Evolutionary conservation across 64 coral and sea anemone species (phyloP).

Genomic region (Cladopsammia gracilis): DNA sequence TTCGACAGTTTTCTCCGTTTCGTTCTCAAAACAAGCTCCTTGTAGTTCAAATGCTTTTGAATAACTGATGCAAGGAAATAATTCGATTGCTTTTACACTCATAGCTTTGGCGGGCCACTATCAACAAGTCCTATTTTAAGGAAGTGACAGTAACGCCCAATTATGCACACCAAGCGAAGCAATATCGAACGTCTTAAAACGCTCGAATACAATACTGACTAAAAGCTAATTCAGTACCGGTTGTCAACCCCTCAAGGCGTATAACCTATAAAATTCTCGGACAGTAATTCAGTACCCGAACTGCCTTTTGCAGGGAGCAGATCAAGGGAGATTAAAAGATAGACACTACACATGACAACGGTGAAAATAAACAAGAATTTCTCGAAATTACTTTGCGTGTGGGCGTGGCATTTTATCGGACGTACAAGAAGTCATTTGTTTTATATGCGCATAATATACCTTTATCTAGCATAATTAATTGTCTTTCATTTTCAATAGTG

Average conservation of each 20-base stretch:
- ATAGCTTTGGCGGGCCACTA: neutral
- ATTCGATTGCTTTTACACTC: constrained; percentile 10
- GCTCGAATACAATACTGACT: neutral
- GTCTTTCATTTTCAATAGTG: neutral
- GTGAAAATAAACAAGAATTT: neutral
- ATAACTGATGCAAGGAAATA: neutral
- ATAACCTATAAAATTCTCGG: neutral
- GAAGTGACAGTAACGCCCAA: neutral
- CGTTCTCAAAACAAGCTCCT: constrained; percentile 6
- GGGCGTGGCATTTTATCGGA: neutral
- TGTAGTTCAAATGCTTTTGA: neutral
- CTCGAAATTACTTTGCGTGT: neutral
- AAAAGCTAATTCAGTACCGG: neutral
- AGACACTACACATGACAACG: no score
- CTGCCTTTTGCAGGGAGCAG: no score
- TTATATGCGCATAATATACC: neutral
- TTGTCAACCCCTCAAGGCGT: neutral
- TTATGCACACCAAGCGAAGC: neutral
- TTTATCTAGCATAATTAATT: neutral
- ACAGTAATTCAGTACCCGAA: neutral
- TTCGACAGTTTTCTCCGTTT: neutral
- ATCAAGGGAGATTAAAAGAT: neutral
- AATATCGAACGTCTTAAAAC: neutral
- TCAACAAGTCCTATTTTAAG: constrained; percentile 17
- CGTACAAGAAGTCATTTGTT: neutral